phyloP scores from a whole-genome alignment of 2,113 vertebrate species.

The Paradisaea rubra region DNA sequence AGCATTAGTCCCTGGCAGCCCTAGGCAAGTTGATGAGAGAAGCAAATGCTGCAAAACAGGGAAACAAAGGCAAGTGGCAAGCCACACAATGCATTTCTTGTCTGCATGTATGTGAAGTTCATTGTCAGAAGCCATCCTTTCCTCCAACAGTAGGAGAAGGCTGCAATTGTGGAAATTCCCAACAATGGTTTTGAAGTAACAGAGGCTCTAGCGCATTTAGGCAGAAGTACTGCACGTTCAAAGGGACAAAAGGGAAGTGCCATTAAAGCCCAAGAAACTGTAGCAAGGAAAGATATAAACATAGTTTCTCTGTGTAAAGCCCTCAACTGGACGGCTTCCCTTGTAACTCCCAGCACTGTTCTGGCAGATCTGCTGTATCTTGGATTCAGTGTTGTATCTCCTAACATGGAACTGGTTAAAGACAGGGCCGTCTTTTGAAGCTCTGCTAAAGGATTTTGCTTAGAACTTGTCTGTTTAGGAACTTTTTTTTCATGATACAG shows the following conservation, averaged over 20 bases:
- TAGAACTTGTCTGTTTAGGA: background rate
- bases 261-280: background rate
- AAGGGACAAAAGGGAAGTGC: background rate
- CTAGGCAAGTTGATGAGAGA: constrained; percentile 18
- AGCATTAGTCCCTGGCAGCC: constrained; percentile 3
- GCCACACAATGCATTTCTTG: constrained; percentile 31
- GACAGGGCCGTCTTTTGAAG: background rate
- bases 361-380: background rate
- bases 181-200: constrained; percentile 9
- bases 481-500: background rate
- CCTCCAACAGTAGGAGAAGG: constrained; percentile 6
- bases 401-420: background rate
- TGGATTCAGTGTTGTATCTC: background rate
- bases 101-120: background rate
- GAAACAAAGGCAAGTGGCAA: constrained; percentile 46
- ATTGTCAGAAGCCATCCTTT: constrained; percentile 36
- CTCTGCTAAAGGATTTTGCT: background rate
- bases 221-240: background rate
- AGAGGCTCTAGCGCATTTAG: background rate
- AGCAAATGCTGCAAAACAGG: constrained; percentile 45
- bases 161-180: background rate
- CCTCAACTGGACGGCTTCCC: background rate
- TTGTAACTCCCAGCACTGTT: background rate
- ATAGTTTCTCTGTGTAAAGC: background rate
- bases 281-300: background rate